These are phyloP conservation scores for Crocallis elinguaria DNA, from an alignment of 2,888 invertebrate genomes.

Conservation along the genomic window DNA sequence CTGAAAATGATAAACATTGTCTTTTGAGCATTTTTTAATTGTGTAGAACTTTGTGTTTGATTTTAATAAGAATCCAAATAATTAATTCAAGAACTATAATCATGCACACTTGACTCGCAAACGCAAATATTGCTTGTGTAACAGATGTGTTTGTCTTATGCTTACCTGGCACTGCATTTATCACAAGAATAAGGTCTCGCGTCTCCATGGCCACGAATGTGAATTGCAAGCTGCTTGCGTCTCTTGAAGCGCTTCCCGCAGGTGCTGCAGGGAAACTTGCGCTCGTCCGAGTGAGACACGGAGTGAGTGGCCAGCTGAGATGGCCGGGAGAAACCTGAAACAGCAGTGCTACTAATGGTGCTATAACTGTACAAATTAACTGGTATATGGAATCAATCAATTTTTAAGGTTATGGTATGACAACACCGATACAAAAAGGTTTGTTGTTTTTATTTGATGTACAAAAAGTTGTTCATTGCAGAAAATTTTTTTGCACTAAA, in stretches of 20 bases:
- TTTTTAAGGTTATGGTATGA: no score
- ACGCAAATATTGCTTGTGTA: neutral
- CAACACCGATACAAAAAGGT: no score
- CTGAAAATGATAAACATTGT: conserved; percentile 49
- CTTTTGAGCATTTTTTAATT: conserved; percentile 18
- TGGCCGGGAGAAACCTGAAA: conserved; percentile 64
- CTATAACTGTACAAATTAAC: neutral
- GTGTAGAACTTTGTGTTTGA: conserved; percentile 3
- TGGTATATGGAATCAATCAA: no score
- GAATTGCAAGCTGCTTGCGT: conserved; percentile 64
- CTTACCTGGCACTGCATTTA: conserved; percentile 67
- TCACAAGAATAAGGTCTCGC: conserved; percentile 68
- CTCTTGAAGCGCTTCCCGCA: conserved; percentile 72
- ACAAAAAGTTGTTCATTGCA: no score
- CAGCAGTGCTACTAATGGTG: neutral
- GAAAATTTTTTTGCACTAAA: no score
- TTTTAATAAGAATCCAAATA: neutral
- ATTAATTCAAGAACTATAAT: no score
- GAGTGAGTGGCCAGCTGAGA: conserved; percentile 62
- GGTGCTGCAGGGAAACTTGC: conserved; percentile 58
- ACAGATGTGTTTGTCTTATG: neutral
- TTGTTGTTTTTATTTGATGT: no score
- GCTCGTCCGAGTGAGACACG: conserved; percentile 62
- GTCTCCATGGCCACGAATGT: conserved; percentile 61
- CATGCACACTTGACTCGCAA: no score